A percentile compares a stretch with the other conserved stretches of the same genome.
These are phyloP conservation scores for Podarcis muralis DNA, from an alignment of 2,113 vertebrate species.

Conservation along the genomic window DNA sequence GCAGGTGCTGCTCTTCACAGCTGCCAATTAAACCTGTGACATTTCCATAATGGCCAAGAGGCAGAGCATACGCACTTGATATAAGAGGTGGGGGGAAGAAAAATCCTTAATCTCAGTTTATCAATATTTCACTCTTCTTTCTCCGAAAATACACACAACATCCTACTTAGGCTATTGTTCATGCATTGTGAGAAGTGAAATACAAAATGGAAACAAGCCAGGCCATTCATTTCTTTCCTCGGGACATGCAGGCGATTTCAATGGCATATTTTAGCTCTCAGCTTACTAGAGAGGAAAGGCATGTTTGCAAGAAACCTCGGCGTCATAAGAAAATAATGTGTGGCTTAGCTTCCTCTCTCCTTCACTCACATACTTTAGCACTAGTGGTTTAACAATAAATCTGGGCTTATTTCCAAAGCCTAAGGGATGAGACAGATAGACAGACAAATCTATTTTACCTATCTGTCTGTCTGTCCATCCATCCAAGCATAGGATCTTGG, in stretches of 20 bases:
- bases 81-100: conserved; percentile 42
- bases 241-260: conserved; percentile 64
- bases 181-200: conserved; percentile 57
- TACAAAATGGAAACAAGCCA: conserved; percentile 57
- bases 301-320: conserved; percentile 47
- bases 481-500: neutral
- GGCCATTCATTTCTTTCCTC: conserved; percentile 59
- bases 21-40: conserved; percentile 85
- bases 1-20: conserved; percentile 88
- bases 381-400: neutral
- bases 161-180: conserved; percentile 61
- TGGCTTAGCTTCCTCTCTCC: conserved; percentile 35
- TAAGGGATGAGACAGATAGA: neutral
- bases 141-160: conserved; percentile 2
- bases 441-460: neutral
- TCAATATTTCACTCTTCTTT: conserved; percentile 59
- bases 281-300: conserved; percentile 57
- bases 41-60: conserved; percentile 82
- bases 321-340: conserved; percentile 38
- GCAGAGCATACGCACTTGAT: conserved; percentile 79
- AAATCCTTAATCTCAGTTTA: conserved; percentile 69
- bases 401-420: neutral
- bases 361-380: conserved; percentile 14
- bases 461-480: neutral
- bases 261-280: conserved; percentile 48